phyloP scores from a whole-genome alignment of 2,888 invertebrate genomes.

The Chironomus riparius region DNA sequence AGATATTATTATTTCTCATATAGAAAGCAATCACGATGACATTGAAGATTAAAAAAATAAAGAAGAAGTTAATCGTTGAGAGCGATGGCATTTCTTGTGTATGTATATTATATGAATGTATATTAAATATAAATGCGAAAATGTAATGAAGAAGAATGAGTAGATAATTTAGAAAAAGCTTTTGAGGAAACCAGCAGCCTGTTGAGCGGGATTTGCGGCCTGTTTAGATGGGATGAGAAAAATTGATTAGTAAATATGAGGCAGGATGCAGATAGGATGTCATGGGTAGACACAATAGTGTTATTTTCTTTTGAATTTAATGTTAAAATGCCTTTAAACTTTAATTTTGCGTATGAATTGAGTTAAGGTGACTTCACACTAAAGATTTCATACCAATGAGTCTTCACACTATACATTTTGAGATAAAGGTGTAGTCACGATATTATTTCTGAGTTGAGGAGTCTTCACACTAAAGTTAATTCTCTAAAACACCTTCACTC shows the following conservation, averaged over 20 bases:
- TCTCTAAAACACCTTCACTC: no score
- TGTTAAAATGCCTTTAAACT: no score
- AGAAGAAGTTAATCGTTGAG: neutral
- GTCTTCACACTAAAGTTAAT: no score
- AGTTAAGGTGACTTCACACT: no score
- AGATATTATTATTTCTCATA: neutral
- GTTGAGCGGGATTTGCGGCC: slow-evolving; percentile 32
- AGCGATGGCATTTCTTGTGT: neutral
- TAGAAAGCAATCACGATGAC: slow-evolving; percentile 11
- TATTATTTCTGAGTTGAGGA: no score
- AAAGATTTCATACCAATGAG: no score
- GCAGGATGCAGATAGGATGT: no score
- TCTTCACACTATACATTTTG: no score
- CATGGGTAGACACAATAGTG: neutral
- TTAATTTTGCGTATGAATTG: no score
- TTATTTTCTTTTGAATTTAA: neutral
- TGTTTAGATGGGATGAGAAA: slow-evolving; percentile 8
- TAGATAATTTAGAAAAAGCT: slow-evolving; percentile 72
- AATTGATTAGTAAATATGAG: neutral
- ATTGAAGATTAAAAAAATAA: slow-evolving; percentile 1
- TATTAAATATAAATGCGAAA: slow-evolving; percentile 11
- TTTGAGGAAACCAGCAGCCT: slow-evolving; percentile 81
- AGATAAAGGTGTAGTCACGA: no score
- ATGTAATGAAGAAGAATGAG: slow-evolving; percentile 28
- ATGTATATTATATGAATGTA: neutral